Base-by-base conservation (phyloP, 2,113 vertebrate species). In the Tringa solitaria region DNA sequence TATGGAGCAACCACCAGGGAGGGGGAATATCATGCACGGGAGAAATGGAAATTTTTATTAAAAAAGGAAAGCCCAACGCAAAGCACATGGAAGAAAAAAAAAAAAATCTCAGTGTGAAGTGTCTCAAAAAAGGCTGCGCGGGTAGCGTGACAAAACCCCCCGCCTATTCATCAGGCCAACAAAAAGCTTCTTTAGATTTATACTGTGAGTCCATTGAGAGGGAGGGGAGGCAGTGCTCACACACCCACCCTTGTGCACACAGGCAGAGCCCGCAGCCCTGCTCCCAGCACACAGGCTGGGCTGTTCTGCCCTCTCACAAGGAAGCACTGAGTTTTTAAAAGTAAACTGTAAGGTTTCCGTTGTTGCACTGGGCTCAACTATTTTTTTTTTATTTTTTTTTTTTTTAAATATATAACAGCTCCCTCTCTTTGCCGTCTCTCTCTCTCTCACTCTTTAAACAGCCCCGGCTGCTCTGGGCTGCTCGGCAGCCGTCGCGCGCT, bases 191-290 rank as follows among this genome's bases (percentile, higher is more conserved):
- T 98, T 97, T 95, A 97, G 95, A 87, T 92, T 89, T 65, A 96
- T 80, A 98, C 98, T 98, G 97, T 98, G 95, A 97, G 97, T 70
- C 98, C 93, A 98, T 98, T 98, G 98, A 98, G 95, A 94, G 90
- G 60, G 68, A 93, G 90, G 92, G 92, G 92, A 96, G 97, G 93
- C 56, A 85, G 84, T 37, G 39, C 94, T 97, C 94, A 97, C 95
- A 95, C 96, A 77, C 95, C 64, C 91, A 51, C 84, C 95, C 93
- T 91, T 97, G 94, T 93, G 96, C 98, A 97, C 96, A 98, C 97
- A 98, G 94, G 24, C 97, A 91, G 95, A 96, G 96, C 95, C 77
- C 69, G 24, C 95, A 73, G 93, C 5, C 50, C 72, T 37, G 82
- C 93, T 75, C 93, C 61, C n/a, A 20, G 17, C 93, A 98, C 97